Conservation (phyloP, 1,140 invertebrate genomes). For the Drosophila rufa region DNA sequence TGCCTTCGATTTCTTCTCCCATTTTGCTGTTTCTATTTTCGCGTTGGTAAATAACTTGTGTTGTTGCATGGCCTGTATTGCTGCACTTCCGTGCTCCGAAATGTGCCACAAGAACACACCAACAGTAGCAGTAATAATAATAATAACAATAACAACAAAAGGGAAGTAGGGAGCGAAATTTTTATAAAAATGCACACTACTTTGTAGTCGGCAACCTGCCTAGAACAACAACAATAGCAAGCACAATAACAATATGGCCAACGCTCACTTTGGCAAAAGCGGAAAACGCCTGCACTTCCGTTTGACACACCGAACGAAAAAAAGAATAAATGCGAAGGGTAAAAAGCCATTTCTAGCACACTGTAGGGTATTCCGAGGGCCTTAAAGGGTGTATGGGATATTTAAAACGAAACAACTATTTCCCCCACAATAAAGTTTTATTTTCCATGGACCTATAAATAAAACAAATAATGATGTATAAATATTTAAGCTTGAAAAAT, state of each 20-base stretch:
- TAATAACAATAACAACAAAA: constrained; percentile 40
- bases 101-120: constrained; percentile 52
- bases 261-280: constrained; percentile 62
- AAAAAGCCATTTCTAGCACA: constrained; percentile 46
- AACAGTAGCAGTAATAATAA: constrained; percentile 21
- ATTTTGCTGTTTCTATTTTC: constrained; percentile 30
- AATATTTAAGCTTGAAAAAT: not conserved
- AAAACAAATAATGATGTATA: not conserved
- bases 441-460: too few species aligned
- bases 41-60: constrained; percentile 53
- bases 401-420: too few species aligned
- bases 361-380: not conserved
- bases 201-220: constrained; percentile 68
- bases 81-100: constrained; percentile 73
- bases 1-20: not conserved
- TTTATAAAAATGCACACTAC: constrained; percentile 78
- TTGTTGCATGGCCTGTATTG: constrained; percentile 56
- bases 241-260: constrained; percentile 56
- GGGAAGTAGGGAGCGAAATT: constrained; percentile 28
- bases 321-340: constrained; percentile 4
- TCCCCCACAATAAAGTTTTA: too few species aligned
- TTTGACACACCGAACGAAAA: constrained; percentile 48
- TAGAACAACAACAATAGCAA: constrained; percentile 43
- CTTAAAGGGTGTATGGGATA: not conserved
- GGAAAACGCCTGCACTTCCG: constrained; percentile 81